Evolutionary conservation across 2,888 invertebrate species (phyloP), one percentile per base, ranked within the genome.

Genomic region (Craniophora ligustri): DNA sequence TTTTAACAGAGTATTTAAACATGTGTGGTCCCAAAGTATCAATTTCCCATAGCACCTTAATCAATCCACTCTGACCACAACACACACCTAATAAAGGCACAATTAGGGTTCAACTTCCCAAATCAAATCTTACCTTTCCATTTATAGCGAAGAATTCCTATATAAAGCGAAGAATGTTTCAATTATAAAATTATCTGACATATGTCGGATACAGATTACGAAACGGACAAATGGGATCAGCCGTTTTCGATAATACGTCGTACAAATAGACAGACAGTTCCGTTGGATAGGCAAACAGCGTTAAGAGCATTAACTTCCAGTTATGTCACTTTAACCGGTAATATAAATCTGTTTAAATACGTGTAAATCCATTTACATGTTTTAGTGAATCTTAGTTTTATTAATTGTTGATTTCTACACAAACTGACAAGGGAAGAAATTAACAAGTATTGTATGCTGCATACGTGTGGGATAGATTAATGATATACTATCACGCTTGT

Each of bases 171-270:
- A 15, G 38, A 55, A 64, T 32, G 36, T 66, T 32, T 28, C 16
- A 11, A 30, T 44, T 34, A n/a, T n/a, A 42, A 48, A 65, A 35
- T 35, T 48, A 65, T 54, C 26, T 26, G 45, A 59, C 46, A 44
- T 48, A 16, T 60, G 48, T 60, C 45, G 11, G 14, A 13, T 32
- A 8, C 15, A 23, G 39, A 31, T 59, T 65, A 62, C 18, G 26
- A 38, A 34, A 48, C 23, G 26, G 42, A 32, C 42, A 26, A 13
- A 11, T 41, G 41, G 49, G 64, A 67, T 70, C 41, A 67, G 48
- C 15, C 32, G 28, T 69, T 59, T 45, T 47, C 28, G 47, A 38
- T 64, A 57, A 64, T 40, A n/a, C n/a, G 26, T 5, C 14, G 28
- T 10, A 38, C 32, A 64, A 67, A 67, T 45, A 59, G n/a, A 42